Base-by-base conservation (phyloP, 1,140 invertebrate genomes). In the Trinorchestia longiramus region DNA sequence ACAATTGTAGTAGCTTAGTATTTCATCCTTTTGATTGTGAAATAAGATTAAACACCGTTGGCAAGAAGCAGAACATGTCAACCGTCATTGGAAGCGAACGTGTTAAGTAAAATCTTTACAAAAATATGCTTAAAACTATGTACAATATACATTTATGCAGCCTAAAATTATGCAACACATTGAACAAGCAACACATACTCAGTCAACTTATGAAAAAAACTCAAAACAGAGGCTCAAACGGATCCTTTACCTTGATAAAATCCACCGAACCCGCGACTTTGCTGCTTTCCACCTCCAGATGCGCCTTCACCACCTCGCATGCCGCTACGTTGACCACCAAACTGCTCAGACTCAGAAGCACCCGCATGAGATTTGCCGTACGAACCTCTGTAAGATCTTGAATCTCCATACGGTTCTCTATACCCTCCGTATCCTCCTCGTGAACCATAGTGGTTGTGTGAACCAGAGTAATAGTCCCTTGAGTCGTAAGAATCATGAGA, bases 171-270 rank as follows among this genome's bases (percentile, higher is more conserved):
- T 53, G n/a, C 47, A 53, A 11, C 47, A 6, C 47, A 53, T 6
- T 53, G 19, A 53, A 6, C 62, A 19, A 36, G 11, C 28, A 23
- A 36, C 62, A 23, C 62, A 77, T 77, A 23, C 28, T 19, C 36
- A 36, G 11, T 15, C 8, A 19, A 77, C 62, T 11, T 23, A 77
- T 36, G 3, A 77, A 77, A 3, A 77, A 3, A 23, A 77, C 3
- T 77, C 62, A 23, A 77, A 77, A 77, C 28, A 11, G 47, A 53
- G 8, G 62, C 28, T 11, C 62, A 77, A 77, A 36, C 28, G 36
- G 11, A 42, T 11, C 0, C 41, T 41, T 91, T 28, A 94, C 92
- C 92, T 94, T 94, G 92, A 94, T 94, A 94, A 47, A 94, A 94
- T 40, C 92, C 92, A 17, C 92, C 92, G 40, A 94, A 94, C 11